These are phyloP conservation scores for Taphrorychus bicolor DNA, from an alignment of 2,888 invertebrate species.

Conservation along the genomic window DNA sequence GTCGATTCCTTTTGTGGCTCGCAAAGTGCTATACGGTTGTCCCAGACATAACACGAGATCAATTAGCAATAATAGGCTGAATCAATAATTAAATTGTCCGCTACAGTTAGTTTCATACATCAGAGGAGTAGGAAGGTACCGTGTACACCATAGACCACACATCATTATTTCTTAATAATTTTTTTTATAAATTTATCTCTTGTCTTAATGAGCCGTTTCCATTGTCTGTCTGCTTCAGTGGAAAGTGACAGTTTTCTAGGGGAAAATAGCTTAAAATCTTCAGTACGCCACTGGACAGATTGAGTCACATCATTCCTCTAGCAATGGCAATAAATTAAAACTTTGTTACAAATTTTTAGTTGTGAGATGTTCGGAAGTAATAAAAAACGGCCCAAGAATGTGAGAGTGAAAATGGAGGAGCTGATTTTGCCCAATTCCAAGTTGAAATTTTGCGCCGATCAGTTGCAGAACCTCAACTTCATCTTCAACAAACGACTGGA, in stretches of 20 bases:
- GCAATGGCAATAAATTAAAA: neutral
- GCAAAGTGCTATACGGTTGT: neutral
- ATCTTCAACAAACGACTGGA: conserved; percentile 56
- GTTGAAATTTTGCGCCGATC: conserved; percentile 61
- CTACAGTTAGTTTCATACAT: neutral
- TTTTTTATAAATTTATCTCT: too few species aligned
- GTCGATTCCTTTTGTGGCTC: conserved; percentile 5
- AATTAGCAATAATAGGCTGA: conserved; percentile 25
- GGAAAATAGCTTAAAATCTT: too few species aligned
- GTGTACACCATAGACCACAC: neutral
- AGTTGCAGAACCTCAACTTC: conserved; percentile 62
- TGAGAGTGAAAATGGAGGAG: conserved; percentile 55
- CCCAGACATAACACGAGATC: conserved; percentile 19
- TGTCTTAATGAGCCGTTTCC: too few species aligned
- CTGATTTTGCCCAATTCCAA: conserved; percentile 61
- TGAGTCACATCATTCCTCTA: too few species aligned
- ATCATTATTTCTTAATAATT: neutral
- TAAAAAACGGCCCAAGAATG: conserved; percentile 42
- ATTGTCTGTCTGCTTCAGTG: too few species aligned
- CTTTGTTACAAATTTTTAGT: conserved; percentile 9
- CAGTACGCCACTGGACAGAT: too few species aligned
- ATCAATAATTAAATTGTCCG: conserved; percentile 35
- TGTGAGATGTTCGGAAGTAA: conserved; percentile 46
- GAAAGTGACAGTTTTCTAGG: too few species aligned
- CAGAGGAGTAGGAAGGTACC: neutral